Evolutionary conservation across 2,797 vertebrate genomes (phyloP).

Genomic region (Iguana delicatissima): DNA sequence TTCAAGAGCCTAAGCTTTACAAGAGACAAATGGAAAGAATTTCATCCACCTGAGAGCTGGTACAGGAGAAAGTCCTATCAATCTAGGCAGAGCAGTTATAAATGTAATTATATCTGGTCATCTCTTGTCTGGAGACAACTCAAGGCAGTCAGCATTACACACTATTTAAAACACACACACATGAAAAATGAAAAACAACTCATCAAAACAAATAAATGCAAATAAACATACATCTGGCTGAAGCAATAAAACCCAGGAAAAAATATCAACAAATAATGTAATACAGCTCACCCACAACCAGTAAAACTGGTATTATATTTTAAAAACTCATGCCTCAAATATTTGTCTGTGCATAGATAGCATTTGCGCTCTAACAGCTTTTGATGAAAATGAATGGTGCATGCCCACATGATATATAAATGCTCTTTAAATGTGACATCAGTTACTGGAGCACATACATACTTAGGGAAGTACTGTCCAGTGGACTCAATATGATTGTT

Average conservation of each 20-base stretch:
- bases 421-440: background rate
- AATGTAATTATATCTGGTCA: background rate
- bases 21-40: background rate
- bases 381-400: background rate
- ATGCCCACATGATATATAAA: no score
- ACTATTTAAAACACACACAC: background rate
- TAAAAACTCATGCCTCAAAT: background rate
- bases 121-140: background rate
- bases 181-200: background rate
- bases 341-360: background rate
- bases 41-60: background rate
- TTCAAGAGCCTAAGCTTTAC: background rate
- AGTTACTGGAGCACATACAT: background rate
- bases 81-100: background rate
- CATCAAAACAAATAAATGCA: background rate
- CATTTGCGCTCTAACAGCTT: background rate
- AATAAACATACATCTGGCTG: background rate
- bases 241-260: background rate
- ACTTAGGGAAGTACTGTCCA: background rate
- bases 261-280: background rate
- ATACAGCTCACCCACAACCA: background rate
- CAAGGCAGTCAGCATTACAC: background rate
- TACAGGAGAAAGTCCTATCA: background rate
- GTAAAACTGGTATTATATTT: background rate
- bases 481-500: background rate